Evolutionary conservation across 1,140 invertebrate genomes (phyloP), one percentile per base, ranked within the genome.

Genomic region (Aphelinus certus): DNA sequence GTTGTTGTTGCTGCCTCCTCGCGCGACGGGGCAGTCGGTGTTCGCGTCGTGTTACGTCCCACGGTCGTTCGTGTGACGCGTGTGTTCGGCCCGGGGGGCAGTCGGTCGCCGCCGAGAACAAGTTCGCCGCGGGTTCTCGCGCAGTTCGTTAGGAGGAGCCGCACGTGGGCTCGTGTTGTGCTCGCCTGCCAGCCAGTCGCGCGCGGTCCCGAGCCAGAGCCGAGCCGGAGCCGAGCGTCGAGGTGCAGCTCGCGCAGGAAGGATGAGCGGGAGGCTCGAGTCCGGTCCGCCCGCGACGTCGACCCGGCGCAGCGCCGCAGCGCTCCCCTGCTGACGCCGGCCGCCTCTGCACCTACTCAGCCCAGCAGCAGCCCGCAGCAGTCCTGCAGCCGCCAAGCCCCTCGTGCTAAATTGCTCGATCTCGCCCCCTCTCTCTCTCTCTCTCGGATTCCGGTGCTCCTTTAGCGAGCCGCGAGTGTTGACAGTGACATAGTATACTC

Each of bases 121-220:
- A 26, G 61, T 65, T 75, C 76, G 64, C 42, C 64, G 76, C 78
- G 77, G 67, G 77, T 81, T 76, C 75, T 79, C 63, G 77, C 69
- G 56, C 70, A 74, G 26, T 26, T 26, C 26, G 26, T 26, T 26
- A 80, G 77, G 77, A 76, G 72, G 73, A 77, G 71, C 26, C 26
- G 76, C 78, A 77, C 73, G 79, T 78, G 75, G 68, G 47, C 71
- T 58, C 65, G 26, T 26, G 26, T 26, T 26, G 26, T 78, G 80
- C 76, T 74, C 78, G 78, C 6, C 48, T 78, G 79, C 74, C 76
- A 76, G 75, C 74, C 61, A 70, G 57, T 26, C 48, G 48, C 55
- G 49, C 9, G 68, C n/a, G 3, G 26, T 26, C 26, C 3, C 3
- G 42, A 43, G 9, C 61, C 46, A 46, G 46, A 43, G 2, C 2